Conservation (phyloP, 1,140 invertebrate species). For the Rhagoletis zephyria region DNA sequence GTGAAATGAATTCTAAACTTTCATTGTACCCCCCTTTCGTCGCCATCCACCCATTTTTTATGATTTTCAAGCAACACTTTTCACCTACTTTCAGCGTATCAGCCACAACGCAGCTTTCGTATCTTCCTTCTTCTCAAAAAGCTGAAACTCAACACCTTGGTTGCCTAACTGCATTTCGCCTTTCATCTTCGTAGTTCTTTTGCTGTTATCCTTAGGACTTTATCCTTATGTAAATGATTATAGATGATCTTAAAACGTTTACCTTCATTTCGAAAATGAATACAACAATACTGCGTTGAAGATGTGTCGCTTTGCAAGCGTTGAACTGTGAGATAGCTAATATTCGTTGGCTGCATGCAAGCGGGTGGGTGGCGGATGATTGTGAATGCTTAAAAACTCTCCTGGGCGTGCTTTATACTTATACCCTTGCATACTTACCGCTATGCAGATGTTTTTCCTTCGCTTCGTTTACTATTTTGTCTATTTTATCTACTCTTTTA, state of each 20-base stretch:
- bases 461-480: too few relatives aligned
- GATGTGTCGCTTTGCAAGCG: background rate
- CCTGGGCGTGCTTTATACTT: constrained; percentile 9
- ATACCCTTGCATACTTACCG: constrained; percentile 7
- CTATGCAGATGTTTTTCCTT: background rate
- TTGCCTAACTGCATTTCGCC: background rate
- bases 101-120: background rate
- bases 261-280: constrained; percentile 50
- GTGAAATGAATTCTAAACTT: background rate
- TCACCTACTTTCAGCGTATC: background rate
- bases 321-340: background rate
- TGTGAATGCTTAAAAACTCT: background rate
- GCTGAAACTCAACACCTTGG: background rate
- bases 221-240: constrained; percentile 43
- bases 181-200: background rate
- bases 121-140: background rate
- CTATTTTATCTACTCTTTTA: too few relatives aligned
- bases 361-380: background rate
- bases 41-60: background rate
- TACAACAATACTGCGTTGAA: constrained; percentile 11
- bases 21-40: background rate
- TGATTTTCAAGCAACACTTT: background rate
- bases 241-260: constrained; percentile 44
- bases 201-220: constrained; percentile 8
- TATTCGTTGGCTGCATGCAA: background rate